Conservation (phyloP, 2,113 vertebrate species). For the Apus apus region DNA sequence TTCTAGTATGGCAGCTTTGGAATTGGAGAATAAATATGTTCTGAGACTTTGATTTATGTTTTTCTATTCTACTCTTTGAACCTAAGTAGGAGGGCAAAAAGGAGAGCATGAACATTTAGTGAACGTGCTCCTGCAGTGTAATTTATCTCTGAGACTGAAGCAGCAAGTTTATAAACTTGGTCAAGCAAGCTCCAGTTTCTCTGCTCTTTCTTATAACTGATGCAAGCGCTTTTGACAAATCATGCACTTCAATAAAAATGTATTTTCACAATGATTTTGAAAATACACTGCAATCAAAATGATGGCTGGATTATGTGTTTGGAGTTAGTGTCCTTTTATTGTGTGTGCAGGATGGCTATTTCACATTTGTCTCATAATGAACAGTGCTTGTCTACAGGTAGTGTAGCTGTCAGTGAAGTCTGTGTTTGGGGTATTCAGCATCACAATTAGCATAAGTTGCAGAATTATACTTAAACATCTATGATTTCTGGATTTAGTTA, state of each 20-base stretch:
- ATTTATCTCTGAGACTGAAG: conserved; percentile 62
- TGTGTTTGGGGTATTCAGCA: background rate
- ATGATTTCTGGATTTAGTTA: background rate
- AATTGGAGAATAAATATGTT: conserved; percentile 43
- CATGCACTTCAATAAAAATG: background rate
- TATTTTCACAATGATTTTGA: background rate
- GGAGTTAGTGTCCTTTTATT: background rate
- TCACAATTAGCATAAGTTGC: background rate
- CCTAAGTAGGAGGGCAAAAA: conserved; percentile 52
- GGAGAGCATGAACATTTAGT: conserved; percentile 46
- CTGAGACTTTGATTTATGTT: conserved; percentile 67
- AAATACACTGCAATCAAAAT: conserved; percentile 4
- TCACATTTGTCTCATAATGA: background rate
- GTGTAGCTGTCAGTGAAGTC: background rate
- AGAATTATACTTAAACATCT: background rate
- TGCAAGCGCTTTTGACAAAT: background rate
- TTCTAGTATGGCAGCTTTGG: background rate
- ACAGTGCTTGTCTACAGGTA: background rate
- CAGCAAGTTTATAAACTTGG: conserved; percentile 45
- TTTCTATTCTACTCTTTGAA: conserved; percentile 62
- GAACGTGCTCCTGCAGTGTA: conserved; percentile 39
- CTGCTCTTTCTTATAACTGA: background rate
- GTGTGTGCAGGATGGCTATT: background rate
- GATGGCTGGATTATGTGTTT: background rate
- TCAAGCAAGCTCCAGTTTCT: conserved; percentile 33